Conservation (phyloP, 2,797 vertebrate species). For the Gallinago nigripennis region DNA sequence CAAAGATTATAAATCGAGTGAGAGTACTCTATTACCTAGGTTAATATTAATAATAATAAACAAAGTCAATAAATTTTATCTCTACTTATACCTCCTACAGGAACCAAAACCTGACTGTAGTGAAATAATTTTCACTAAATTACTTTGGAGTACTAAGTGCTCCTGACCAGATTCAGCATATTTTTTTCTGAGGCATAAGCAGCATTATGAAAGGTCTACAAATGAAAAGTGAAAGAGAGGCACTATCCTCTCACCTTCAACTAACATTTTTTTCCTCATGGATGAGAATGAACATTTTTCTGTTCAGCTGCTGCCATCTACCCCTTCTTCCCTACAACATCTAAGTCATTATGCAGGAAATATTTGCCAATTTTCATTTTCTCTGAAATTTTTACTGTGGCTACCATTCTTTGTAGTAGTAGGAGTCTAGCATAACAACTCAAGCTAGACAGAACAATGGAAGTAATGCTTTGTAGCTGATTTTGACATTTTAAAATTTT, state of each 20-base stretch:
- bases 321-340: neutral
- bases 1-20: neutral
- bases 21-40: neutral
- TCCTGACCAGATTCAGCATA: neutral
- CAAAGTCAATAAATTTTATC: neutral
- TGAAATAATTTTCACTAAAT: neutral
- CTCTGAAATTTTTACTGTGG: neutral
- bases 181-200: neutral
- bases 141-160: neutral
- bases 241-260: neutral
- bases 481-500: neutral
- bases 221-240: neutral
- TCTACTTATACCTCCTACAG: neutral
- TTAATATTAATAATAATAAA: neutral
- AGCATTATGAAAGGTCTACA: neutral
- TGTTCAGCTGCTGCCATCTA: neutral
- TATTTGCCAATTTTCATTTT: neutral
- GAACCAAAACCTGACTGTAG: neutral
- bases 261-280: neutral
- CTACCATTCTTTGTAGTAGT: neutral
- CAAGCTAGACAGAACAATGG: neutral
- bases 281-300: neutral
- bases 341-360: neutral
- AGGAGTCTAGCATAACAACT: neutral
- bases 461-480: neutral